These are phyloP conservation scores for Hippocampus mohnikei DNA, from an alignment of 2,113 vertebrate species.

Conservation along the genomic window DNA sequence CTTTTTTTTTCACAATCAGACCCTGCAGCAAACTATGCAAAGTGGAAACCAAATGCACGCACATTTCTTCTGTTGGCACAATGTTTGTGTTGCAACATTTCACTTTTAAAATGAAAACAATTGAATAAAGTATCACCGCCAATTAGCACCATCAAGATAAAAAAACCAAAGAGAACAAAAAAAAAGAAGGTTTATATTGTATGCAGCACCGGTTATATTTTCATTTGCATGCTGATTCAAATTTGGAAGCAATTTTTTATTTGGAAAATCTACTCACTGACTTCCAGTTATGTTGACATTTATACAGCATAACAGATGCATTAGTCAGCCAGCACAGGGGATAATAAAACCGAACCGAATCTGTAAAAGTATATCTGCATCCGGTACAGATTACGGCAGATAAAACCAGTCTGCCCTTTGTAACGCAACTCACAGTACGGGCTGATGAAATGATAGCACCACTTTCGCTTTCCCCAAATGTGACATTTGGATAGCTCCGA, in stretches of 20 bases:
- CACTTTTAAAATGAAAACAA: not conserved
- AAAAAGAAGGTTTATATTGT: no score
- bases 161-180: no score
- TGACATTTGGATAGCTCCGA: not conserved
- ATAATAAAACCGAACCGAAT: not conserved
- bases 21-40: constrained; percentile 11
- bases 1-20: constrained; percentile 9
- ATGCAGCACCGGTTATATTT: not conserved
- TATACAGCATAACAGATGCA: not conserved
- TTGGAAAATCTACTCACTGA: not conserved
- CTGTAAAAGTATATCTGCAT: not conserved
- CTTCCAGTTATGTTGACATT: not conserved
- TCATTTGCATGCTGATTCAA: not conserved
- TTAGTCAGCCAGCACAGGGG: not conserved
- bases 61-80: not conserved
- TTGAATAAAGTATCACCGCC: no score
- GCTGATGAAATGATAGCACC: not conserved
- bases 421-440: not conserved
- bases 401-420: not conserved
- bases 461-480: not conserved
- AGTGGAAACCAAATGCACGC: not conserved
- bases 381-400: not conserved
- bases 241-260: not conserved
- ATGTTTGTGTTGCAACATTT: not conserved
- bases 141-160: no score